These are phyloP conservation scores for Arctopsyche grandis DNA, from an alignment of 1,140 invertebrate species.

Conservation along the genomic window DNA sequence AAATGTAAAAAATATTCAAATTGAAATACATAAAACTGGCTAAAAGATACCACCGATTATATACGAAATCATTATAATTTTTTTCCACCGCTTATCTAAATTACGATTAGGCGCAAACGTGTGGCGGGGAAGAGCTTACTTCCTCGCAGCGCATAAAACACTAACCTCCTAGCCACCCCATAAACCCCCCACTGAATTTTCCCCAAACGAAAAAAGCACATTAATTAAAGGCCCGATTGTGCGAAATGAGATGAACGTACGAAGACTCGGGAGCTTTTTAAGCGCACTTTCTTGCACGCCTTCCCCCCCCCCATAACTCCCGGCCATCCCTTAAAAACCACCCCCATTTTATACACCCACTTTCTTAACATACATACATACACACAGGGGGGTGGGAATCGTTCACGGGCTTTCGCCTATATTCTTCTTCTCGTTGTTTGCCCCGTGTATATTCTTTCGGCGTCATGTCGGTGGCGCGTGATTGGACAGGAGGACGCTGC, in stretches of 20 bases:
- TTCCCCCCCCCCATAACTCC: not conserved
- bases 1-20: too few relatives aligned
- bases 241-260: constrained; percentile 52
- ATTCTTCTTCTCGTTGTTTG: constrained; percentile 23
- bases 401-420: constrained; percentile 22
- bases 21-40: too few relatives aligned
- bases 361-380: not conserved
- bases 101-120: too few relatives aligned
- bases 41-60: too few relatives aligned
- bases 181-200: too few relatives aligned
- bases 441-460: constrained; percentile 31
- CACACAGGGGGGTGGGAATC: not conserved
- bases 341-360: not conserved
- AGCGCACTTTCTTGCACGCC: constrained; percentile 20
- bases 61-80: too few relatives aligned
- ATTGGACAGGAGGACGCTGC: not conserved
- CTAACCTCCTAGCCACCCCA: too few relatives aligned
- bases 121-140: too few relatives aligned
- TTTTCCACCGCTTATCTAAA: too few relatives aligned
- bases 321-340: not conserved
- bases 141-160: too few relatives aligned
- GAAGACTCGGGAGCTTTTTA: constrained; percentile 19
- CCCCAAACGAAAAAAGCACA: constrained; percentile 49
- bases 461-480: constrained; percentile 26
- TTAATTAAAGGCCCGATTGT: constrained; percentile 55